phyloP scores from a whole-genome alignment of 2,113 vertebrate genomes.

The Mesitornis unicolor region DNA sequence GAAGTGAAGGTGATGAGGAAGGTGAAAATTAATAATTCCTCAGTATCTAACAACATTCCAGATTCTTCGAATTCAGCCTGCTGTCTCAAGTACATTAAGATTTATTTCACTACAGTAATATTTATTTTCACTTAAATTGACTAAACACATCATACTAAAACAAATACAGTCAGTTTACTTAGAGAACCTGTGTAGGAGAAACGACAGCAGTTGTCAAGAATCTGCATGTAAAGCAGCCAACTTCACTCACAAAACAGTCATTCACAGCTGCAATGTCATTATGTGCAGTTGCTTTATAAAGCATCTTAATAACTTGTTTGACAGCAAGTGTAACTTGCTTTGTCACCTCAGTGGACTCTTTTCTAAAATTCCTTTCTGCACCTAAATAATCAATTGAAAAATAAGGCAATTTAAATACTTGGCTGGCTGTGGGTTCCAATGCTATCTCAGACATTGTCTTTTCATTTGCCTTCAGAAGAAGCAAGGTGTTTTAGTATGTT shows the following conservation, averaged over 20 bases:
- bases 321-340: background rate
- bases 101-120: background rate
- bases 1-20: background rate
- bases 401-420: background rate
- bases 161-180: background rate
- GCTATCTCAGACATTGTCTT: background rate
- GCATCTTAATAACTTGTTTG: background rate
- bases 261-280: background rate
- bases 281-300: background rate
- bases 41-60: background rate
- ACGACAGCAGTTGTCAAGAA: background rate
- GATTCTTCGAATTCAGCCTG: background rate
- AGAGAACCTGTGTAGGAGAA: background rate
- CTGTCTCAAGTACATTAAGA: background rate
- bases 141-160: background rate
- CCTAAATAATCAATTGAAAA: background rate
- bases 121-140: background rate
- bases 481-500: background rate
- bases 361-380: background rate
- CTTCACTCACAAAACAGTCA: background rate
- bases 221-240: background rate
- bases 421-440: fast-evolving
- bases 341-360: background rate
- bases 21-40: background rate
- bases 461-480: background rate